Percentiles rank a stretch among this genome's conserved stretches.
These are phyloP conservation scores for Coreoperca whiteheadi DNA, from an alignment of 2,113 vertebrate species.

Conservation along the genomic window DNA sequence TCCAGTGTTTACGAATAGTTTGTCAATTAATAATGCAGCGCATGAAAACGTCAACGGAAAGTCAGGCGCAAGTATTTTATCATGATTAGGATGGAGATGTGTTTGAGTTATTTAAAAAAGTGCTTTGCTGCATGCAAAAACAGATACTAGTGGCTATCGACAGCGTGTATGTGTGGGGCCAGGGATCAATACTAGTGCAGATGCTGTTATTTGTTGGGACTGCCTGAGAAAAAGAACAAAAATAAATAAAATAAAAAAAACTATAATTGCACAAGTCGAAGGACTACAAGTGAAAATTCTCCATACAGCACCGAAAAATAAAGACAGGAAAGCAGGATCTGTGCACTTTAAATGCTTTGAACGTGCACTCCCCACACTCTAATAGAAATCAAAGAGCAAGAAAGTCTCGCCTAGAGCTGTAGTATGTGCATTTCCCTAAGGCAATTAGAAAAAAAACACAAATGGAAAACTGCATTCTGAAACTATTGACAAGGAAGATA, in stretches of 20 bases:
- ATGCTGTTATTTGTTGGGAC: slow-evolving; percentile 49
- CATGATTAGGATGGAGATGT: not conserved
- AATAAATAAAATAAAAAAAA: slow-evolving; percentile 29
- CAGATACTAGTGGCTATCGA: not conserved
- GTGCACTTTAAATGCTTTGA: not conserved
- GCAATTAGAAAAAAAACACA: slow-evolving; percentile 31
- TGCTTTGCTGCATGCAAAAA: slow-evolving; percentile 17
- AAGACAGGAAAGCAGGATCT: not conserved
- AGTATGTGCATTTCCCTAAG: not conserved
- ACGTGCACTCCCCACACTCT: not conserved
- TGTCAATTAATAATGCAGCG: slow-evolving; percentile 12
- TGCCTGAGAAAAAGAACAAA: too few species aligned
- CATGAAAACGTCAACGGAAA: slow-evolving; percentile 14
- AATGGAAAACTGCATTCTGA: slow-evolving; percentile 6
- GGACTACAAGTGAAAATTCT: not conserved
- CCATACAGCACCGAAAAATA: not conserved
- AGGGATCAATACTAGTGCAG: slow-evolving; percentile 58
- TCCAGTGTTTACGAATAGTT: not conserved
- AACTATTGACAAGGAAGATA: slow-evolving; percentile 14
- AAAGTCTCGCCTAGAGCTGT: slow-evolving; percentile 8
- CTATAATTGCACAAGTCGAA: slow-evolving; percentile 14
- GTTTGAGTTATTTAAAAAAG: not conserved
- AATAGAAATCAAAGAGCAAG: slow-evolving; percentile 3
- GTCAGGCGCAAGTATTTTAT: not conserved
- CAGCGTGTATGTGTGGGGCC: not conserved